Percentiles rank a stretch among this genome's conserved stretches.
Conservation (phyloP, 2,113 vertebrate genomes). For the Cheilinus undulatus region DNA sequence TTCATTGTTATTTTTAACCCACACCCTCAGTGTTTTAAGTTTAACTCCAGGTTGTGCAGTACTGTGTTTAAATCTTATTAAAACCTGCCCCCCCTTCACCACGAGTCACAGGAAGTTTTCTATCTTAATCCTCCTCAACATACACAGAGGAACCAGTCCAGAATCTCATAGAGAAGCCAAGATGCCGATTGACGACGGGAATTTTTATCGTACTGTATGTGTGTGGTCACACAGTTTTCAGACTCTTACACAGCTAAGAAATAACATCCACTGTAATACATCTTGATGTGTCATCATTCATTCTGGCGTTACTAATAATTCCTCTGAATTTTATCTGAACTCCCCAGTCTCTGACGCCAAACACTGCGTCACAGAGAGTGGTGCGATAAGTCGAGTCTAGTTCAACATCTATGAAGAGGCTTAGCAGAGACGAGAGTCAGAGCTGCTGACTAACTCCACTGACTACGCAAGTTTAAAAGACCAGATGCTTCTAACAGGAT, state of each 20-base stretch:
- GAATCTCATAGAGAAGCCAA: constrained; percentile 1
- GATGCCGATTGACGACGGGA: not conserved
- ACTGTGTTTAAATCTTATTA: not conserved
- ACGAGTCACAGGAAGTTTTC: constrained; percentile 15
- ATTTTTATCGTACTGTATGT: not conserved
- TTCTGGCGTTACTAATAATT: not conserved
- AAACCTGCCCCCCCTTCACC: not conserved
- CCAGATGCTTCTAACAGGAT: not conserved
- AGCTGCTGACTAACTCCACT: constrained; percentile 4
- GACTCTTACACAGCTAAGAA: constrained; percentile 20
- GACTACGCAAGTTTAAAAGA: not conserved
- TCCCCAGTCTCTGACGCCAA: constrained; percentile 1
- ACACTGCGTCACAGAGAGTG: constrained; percentile 30
- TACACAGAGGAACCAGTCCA: not conserved
- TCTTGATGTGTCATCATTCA: constrained; percentile 4
- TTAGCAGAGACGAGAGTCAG: constrained; percentile 34
- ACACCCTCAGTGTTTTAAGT: too few relatives aligned
- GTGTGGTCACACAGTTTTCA: constrained; percentile 3
- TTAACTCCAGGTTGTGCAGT: too few relatives aligned
- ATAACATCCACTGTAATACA: not conserved
- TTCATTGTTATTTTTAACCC: too few relatives aligned
- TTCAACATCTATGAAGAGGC: not conserved
- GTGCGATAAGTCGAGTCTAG: constrained; percentile 9
- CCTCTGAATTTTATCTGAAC: not conserved
- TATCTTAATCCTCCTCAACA: not conserved